phyloP scores from a whole-genome alignment of 30 jellyfish, hydroid and myxozoan species.

The Pseudorhiza aurosa region DNA sequence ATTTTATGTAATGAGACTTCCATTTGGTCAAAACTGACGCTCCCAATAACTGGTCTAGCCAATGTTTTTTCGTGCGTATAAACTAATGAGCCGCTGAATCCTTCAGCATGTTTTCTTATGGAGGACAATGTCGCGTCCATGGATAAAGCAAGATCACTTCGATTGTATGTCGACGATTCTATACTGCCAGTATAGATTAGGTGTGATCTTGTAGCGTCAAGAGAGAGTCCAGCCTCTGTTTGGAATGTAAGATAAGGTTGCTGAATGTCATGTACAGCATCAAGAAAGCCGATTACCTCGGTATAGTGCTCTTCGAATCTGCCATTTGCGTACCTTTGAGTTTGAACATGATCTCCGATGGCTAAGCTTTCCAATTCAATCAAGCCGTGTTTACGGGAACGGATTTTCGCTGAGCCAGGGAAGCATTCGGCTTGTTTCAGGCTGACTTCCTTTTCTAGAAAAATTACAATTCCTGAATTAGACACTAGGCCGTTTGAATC shows the following conservation, averaged over 20 bases:
- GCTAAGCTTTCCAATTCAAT: slow-evolving; percentile 35
- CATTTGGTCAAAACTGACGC: too few relatives aligned
- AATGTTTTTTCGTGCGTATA: not conserved
- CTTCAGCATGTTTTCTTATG: too few relatives aligned
- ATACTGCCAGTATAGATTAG: slow-evolving; percentile 1
- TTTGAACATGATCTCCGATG: slow-evolving; percentile 65
- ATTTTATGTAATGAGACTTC: too few relatives aligned
- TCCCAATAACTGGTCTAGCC: not conserved
- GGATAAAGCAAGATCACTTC: too few relatives aligned
- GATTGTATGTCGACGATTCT: not conserved
- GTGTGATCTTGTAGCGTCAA: slow-evolving; percentile 53
- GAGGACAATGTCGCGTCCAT: too few relatives aligned
- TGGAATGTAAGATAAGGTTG: slow-evolving; percentile 13
- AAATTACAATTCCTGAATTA: too few relatives aligned
- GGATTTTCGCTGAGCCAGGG: slow-evolving; percentile 60
- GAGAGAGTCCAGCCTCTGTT: slow-evolving; percentile 6
- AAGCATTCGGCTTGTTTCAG: slow-evolving; percentile 61
- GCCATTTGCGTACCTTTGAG: slow-evolving; percentile 2
- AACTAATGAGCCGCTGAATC: not conserved
- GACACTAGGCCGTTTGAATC: too few relatives aligned
- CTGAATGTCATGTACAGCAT: not conserved
- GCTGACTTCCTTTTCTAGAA: slow-evolving; percentile 53
- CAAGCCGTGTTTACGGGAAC: slow-evolving; percentile 5
- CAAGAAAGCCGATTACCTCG: slow-evolving; percentile 58
- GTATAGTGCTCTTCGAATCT: slow-evolving; percentile 2